Base-by-base conservation (phyloP, 2,113 vertebrate species). In the Megaptera novaeangliae region DNA sequence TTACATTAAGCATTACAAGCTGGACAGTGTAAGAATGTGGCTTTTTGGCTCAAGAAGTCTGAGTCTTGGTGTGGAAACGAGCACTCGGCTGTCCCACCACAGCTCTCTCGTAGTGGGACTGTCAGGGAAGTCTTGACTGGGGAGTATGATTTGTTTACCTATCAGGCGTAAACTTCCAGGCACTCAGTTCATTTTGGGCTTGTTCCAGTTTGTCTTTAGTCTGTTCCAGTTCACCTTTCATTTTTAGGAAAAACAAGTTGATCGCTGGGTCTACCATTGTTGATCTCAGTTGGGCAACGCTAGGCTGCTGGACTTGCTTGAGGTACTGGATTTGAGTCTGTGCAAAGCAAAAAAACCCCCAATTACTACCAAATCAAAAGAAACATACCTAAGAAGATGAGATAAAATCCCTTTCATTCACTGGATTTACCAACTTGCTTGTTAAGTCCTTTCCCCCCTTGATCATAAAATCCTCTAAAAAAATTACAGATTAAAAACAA, bases 91-190 rank as follows among this genome's bases (percentile, higher is more conserved):
- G 99, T 99, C 99, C 99, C 99, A 99, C 99, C 99, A 99, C 99
- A 99, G 99, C 99, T 99, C 99, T 99, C 99, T 99, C 99, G 99
- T 98, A 99, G 99, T 99, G 99, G 99, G 99, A 99, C 99, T 99
- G 99, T 99, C 99, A 99, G 99, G 99, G 99, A 99, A 99, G 99
- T 99, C 99, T 99, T 99, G 99, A 99, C 99, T 99, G 99, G 99
- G 99, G 99, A 99, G 99, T 99, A 99, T 99, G 99, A 99, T 99
- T 99, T 99, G 99, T 99, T 99, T 99, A 99, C 99, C 99, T 99
- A 99, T 99, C 99, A 99, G 99, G 99, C 99, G 99, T 99, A 99
- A 99, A 99, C 99, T 99, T 99, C 99, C 99, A 99, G 99, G 99
- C 99, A 99, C 99, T 99, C 99, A 99, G 99, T 99, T 99, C 99